These are phyloP conservation scores for Spodoptera exigua DNA, from an alignment of 2,888 invertebrate species.

Conservation along the genomic window DNA sequence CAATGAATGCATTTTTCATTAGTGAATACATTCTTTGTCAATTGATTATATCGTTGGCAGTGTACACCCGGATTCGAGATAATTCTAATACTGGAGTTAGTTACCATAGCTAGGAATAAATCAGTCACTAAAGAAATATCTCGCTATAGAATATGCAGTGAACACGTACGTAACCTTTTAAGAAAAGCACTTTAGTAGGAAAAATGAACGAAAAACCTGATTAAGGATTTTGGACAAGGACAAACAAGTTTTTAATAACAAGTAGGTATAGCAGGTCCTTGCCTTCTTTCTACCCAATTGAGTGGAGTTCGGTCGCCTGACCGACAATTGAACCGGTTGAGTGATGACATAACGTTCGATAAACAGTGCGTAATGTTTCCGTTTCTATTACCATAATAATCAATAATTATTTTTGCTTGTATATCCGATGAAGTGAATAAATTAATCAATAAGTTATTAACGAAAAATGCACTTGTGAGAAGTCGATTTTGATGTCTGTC, in stretches of 20 bases:
- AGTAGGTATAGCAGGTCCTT: slow-evolving; percentile 2
- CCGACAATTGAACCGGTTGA: slow-evolving; percentile 35
- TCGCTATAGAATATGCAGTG: neutral
- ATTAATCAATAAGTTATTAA: too few species aligned
- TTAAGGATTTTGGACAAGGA: slow-evolving; percentile 17
- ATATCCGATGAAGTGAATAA: neutral
- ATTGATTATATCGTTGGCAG: slow-evolving; percentile 6
- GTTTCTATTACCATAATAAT: slow-evolving; percentile 6
- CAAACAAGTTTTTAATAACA: neutral
- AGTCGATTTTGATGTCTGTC: too few species aligned
- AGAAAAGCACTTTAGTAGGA: neutral
- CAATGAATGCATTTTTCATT: too few species aligned
- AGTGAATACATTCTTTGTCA: neutral
- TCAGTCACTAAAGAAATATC: neutral
- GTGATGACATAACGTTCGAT: slow-evolving; percentile 29
- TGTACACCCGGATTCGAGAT: slow-evolving; percentile 12
- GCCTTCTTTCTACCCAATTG: slow-evolving; percentile 5
- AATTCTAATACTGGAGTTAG: neutral
- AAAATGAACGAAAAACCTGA: neutral
- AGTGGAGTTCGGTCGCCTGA: slow-evolving; percentile 19
- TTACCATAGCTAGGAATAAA: slow-evolving; percentile 3
- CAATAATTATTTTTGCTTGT: neutral
- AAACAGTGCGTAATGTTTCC: slow-evolving; percentile 13
- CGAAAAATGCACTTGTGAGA: too few species aligned
- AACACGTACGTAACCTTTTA: too few species aligned